phyloP scores from a whole-genome alignment of 2,888 invertebrate species.

The Hesperia comma region DNA sequence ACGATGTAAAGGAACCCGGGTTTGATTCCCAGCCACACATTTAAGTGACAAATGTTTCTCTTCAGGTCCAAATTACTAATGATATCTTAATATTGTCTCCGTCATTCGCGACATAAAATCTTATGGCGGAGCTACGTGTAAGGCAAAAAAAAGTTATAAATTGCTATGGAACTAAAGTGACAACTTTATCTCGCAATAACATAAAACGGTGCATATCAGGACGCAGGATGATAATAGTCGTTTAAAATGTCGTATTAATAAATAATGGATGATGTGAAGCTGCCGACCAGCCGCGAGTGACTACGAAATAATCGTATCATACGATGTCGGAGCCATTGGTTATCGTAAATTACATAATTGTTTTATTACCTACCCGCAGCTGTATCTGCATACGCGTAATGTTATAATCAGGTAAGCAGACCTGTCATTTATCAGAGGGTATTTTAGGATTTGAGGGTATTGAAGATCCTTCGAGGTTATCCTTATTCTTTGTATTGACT shows the following conservation, averaged over 20 bases:
- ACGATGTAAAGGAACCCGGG: too few relatives aligned
- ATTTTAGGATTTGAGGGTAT: too few relatives aligned
- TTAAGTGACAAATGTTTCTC: too few relatives aligned
- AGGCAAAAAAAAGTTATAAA: neutral
- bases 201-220: constrained; percentile 10
- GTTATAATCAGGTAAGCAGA: neutral
- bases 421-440: too few relatives aligned
- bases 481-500: too few relatives aligned
- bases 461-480: too few relatives aligned
- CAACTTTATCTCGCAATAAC: constrained; percentile 23
- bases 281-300: constrained; percentile 7
- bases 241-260: constrained; percentile 34
- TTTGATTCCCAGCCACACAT: too few relatives aligned
- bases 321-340: constrained; percentile 48
- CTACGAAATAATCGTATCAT: constrained; percentile 51
- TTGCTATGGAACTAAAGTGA: constrained; percentile 21
- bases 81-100: too few relatives aligned
- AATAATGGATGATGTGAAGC: constrained; percentile 28
- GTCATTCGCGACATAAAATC: too few relatives aligned
- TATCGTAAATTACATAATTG: constrained; percentile 50
- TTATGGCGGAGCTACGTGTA: too few relatives aligned
- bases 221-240: constrained; percentile 27
- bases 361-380: constrained; percentile 57
- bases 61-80: too few relatives aligned
- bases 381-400: constrained; percentile 41